Percentiles rank a stretch among this genome's conserved stretches.
phyloP scores from a whole-genome alignment of 2,888 invertebrate species.

The Ochropacha duplaris region DNA sequence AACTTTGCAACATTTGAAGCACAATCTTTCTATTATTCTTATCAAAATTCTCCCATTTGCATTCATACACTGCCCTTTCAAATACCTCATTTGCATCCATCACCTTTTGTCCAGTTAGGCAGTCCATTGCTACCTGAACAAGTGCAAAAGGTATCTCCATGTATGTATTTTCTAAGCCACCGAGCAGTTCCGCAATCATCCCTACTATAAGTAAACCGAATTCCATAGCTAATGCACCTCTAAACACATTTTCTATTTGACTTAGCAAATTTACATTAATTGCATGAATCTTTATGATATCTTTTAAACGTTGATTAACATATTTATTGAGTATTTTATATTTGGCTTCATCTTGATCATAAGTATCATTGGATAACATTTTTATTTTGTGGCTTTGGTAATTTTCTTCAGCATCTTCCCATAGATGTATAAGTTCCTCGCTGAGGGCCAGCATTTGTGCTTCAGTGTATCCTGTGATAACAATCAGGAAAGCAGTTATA shows the following conservation, averaged over 20 bases:
- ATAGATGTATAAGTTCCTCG: conserved; percentile 45
- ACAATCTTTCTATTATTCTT: conserved; percentile 40
- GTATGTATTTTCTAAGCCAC: conserved; percentile 55
- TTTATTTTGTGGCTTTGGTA: conserved; percentile 4
- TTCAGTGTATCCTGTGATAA: conserved; percentile 52
- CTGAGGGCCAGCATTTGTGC: conserved; percentile 54
- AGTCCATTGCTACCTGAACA: conserved; percentile 47
- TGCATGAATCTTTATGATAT: conserved; percentile 43
- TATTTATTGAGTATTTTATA: conserved; percentile 36
- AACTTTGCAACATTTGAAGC: conserved; percentile 39
- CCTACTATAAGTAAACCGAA: conserved; percentile 45
- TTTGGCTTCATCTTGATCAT: conserved; percentile 12
- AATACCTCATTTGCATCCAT: conserved; percentile 42
- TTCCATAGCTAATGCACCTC: conserved; percentile 47
- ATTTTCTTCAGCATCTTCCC: conserved; percentile 40
- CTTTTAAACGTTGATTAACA: conserved; percentile 33
- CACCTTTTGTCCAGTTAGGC: conserved; percentile 43
- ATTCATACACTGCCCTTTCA: conserved; percentile 39
- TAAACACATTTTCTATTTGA: conserved; percentile 42
- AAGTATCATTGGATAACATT: not conserved
- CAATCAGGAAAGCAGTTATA: conserved; percentile 45
- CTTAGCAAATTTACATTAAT: conserved; percentile 36
- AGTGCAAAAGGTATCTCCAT: conserved; percentile 51
- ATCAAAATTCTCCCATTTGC: conserved; percentile 49
- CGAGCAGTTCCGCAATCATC: conserved; percentile 54